Base-by-base conservation (phyloP, 2,113 vertebrate genomes). In the Canis aureus region DNA sequence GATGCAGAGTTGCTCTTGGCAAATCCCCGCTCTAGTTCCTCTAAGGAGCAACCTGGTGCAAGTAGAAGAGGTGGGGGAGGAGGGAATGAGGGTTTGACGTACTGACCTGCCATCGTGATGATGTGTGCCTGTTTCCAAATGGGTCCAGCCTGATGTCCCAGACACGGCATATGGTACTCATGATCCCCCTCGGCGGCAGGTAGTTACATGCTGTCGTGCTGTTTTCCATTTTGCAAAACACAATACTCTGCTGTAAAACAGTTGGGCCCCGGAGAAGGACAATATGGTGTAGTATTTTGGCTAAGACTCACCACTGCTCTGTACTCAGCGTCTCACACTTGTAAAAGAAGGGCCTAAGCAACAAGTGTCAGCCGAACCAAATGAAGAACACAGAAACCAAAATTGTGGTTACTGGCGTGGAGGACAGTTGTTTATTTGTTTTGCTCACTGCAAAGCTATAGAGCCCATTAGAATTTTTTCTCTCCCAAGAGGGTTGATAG, bases 81-180 rank as follows among this genome's bases (percentile, higher is more conserved):
- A 10, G 16, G 74, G 76, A 49, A 1, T 13, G 16, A 15, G 43
- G 29, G 59, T 32, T 15, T n/a, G n/a, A 51, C 19, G 55, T 15
- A 2, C 1, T 2, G 10, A 13, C 32, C 29, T 29, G 43, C 87
- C 49, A 4, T 7, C 0, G 51, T 1, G 38, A 10, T n/a, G 85
- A 17, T 15, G 5, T 2, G n/a, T 16, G 16, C 35, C 89, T 2
- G 2, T 49, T 80, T 78, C 88, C 27, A 53, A 84, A 38, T 11
- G 32, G 53, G 19, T 51, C 57, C 55, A 11, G 90, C 15, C 8
- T 1, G 3, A 8, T 1, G 53, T 90, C 69, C 0, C 91, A 38
- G 0, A 19, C 2, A 1, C 0, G 0, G 38, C 64, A 4, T 4
- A 2, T 13, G 74, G 38, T 17, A 1, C 88, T 59, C 19, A 2